These are phyloP conservation scores for Andrena dorsata DNA, from an alignment of 2,888 invertebrate genomes.

Conservation along the genomic window DNA sequence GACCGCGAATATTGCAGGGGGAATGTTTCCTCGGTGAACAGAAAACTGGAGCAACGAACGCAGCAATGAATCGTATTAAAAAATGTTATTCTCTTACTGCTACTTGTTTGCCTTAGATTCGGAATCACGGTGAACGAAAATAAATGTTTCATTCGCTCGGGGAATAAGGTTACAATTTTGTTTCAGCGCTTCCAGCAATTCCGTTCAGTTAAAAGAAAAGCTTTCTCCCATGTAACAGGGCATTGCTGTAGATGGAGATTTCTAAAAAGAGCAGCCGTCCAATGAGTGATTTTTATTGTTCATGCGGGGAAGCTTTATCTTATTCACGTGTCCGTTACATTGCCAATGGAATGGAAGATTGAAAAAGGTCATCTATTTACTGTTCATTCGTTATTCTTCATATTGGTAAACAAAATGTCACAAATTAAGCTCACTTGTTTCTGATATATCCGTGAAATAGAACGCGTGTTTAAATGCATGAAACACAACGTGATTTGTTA, in stretches of 20 bases:
- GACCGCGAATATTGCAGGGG: constrained; percentile 17
- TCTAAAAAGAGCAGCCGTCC: neutral
- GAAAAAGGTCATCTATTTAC: neutral
- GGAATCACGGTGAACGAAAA: neutral
- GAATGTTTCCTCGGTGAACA: constrained; percentile 1
- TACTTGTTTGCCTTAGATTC: neutral
- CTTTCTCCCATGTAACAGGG: neutral
- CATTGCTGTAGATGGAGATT: neutral
- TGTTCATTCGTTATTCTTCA: neutral
- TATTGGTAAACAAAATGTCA: neutral
- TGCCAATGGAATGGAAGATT: neutral
- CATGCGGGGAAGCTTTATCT: neutral
- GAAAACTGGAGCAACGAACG: neutral
- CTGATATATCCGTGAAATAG: neutral
- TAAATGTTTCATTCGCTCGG: neutral
- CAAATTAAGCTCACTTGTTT: neutral
- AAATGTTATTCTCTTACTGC: neutral
- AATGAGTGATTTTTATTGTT: neutral
- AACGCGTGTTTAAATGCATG: neutral
- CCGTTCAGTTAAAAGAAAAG: neutral
- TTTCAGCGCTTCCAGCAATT: neutral
- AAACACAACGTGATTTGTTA: too few species aligned
- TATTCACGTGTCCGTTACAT: neutral
- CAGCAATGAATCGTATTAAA: neutral
- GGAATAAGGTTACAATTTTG: neutral